phyloP scores from a whole-genome alignment of 1,140 invertebrate genomes.

The Camponotus pennsylvanicus region DNA sequence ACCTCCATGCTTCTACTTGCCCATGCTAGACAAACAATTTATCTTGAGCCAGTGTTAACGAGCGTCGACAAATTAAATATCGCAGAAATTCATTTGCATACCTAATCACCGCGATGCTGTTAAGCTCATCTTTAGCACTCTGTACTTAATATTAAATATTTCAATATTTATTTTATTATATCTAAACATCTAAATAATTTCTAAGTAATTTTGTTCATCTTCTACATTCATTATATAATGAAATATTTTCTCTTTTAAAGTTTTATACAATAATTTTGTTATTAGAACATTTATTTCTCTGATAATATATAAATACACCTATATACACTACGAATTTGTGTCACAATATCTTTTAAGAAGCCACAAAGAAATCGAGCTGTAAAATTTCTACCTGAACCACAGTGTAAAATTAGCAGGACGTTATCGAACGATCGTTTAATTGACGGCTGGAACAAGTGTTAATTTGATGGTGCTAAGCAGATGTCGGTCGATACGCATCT shows the following conservation, averaged over 20 bases:
- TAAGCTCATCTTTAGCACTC: background rate
- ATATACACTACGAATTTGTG: background rate
- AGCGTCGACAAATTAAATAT: constrained; percentile 58
- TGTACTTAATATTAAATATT: constrained; percentile 6
- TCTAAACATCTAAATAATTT: background rate
- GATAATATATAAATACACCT: background rate
- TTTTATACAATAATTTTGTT: background rate
- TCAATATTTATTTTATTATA: background rate
- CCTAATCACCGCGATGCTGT: constrained; percentile 37
- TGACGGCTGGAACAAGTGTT: constrained; percentile 80
- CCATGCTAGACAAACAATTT: constrained; percentile 59
- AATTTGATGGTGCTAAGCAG: constrained; percentile 81
- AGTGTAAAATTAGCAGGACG: constrained; percentile 51
- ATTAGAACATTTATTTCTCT: background rate
- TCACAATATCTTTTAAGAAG: background rate
- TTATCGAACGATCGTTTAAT: constrained; percentile 83
- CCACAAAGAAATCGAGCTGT: background rate
- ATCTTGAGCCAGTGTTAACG: constrained; percentile 51
- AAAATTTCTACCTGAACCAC: constrained; percentile 20
- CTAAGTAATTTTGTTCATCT: background rate
- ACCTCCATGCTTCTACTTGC: constrained; percentile 26
- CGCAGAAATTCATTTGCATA: constrained; percentile 54
- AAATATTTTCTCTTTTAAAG: background rate
- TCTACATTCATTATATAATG: background rate
- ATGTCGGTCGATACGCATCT: constrained; percentile 82